Base-by-base conservation (phyloP, 53 echinoderm and acorn worm genomes). In the Hippasteria phrygiana region DNA sequence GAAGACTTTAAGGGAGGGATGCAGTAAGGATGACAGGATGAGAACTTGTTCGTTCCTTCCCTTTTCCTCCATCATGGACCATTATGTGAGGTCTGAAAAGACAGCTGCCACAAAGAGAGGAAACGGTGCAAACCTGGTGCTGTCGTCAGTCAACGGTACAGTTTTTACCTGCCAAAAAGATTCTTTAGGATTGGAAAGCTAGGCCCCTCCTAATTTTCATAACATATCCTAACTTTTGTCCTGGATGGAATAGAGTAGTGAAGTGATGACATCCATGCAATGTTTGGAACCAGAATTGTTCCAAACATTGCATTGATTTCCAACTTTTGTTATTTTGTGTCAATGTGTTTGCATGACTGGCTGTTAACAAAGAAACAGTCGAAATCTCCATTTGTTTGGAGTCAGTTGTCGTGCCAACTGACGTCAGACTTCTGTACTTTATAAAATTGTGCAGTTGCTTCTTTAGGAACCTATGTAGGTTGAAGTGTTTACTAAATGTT, bases 21-120 rank as follows among this genome's bases (percentile, higher is more conserved):
- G 22, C 22, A 18, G 36, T 20, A 35, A 20, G n/a, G 53, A 85
- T 2, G 36, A 85, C 4, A 81, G 45, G 66, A 81, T 5, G 5
- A 26, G 24, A 35, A 64, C 53, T 64, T 70, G 50, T 70, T 66
- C 85, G 40, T 75, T 91, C 37, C 77, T 91, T 36, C 94, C 94
- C 1, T 90, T 91, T 54, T 88, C 91, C 31, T 65, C 91, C 73
- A 59, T 94, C 73, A 79, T 94, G 40, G 43, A 88, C 43, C 43
- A 89, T 85, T 91, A 80, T 40, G 13, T 91, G 22, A 65, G 40
- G 12, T 17, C 42, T 34, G 37, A 24, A 8, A 39, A 40, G 5
- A 6, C 28, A 18, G 71, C 7, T 2, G 47, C 27, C 34, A 17
- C 45, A 43, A 0, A 1, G 9, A 4, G 39, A 45, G 20, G 35